phyloP scores from a whole-genome alignment of 2,797 vertebrate genomes.

The Macropodus opercularis region DNA sequence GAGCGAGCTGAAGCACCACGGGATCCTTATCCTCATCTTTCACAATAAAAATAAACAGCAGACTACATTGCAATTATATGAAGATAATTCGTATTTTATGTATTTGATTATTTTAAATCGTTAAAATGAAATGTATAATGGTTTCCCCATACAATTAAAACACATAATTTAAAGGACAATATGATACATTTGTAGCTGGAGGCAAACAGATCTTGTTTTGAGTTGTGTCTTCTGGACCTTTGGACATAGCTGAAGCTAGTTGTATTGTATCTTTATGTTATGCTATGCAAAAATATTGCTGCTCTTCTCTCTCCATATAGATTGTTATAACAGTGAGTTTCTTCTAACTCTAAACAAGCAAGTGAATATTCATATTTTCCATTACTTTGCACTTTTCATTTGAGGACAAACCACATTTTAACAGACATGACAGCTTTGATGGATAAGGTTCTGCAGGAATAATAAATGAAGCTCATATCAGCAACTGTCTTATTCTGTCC shows the following conservation, averaged over 20 bases:
- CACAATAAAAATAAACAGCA: constrained; percentile 15
- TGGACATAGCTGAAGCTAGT: no score
- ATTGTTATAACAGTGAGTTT: no score
- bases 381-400: neutral
- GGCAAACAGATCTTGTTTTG: neutral
- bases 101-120: neutral
- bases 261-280: no score
- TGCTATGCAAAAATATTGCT: no score
- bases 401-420: neutral
- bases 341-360: no score
- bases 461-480: no score
- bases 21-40: constrained; percentile 76
- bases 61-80: neutral
- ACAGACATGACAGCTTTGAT: no score
- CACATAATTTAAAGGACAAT: neutral
- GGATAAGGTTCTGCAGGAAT: no score
- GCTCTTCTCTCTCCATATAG: no score
- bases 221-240: no score
- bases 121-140: neutral
- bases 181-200: neutral
- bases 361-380: no score
- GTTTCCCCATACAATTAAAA: neutral
- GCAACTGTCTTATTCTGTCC: neutral
- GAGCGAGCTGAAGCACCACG: constrained; percentile 80
- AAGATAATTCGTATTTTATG: neutral